These are phyloP conservation scores for Salvelinus namaycush DNA, from an alignment of 2,113 vertebrate genomes.

Conservation along the genomic window DNA sequence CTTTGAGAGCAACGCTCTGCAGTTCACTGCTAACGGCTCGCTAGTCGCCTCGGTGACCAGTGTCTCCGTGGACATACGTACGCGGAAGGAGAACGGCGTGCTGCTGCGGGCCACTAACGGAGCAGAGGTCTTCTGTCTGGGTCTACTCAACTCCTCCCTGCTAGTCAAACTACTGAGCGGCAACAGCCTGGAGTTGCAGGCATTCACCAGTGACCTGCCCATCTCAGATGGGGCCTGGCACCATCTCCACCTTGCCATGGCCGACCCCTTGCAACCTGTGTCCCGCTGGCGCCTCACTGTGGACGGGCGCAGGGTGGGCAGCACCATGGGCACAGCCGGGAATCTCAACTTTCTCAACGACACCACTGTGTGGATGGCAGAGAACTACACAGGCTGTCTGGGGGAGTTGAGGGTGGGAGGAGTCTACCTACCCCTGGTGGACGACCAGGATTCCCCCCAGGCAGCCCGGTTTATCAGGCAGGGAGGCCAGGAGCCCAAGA, in stretches of 20 bases:
- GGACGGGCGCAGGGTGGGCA: conserved; percentile 63
- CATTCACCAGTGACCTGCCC: conserved; percentile 60
- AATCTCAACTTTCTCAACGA: conserved; percentile 82
- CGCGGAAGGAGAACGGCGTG: conserved; percentile 79
- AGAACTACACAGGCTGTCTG: conserved; percentile 90
- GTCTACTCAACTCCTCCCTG: conserved; percentile 81
- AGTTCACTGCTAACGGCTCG: conserved; percentile 75
- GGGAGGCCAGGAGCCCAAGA: conserved; percentile 18
- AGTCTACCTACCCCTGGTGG: conserved; percentile 79
- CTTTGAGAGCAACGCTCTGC: conserved; percentile 74
- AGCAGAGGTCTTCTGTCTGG: conserved; percentile 77
- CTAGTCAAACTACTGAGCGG: conserved; percentile 76
- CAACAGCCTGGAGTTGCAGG: conserved; percentile 68
- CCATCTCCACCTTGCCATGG: conserved; percentile 74
- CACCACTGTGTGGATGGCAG: conserved; percentile 73
- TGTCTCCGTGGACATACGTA: conserved; percentile 82
- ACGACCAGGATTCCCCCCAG: conserved; percentile 58
- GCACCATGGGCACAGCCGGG: conserved; percentile 65
- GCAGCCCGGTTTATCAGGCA: conserved; percentile 70
- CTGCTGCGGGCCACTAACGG: conserved; percentile 72
- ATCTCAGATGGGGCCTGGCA: conserved; percentile 90
- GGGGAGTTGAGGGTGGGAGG: conserved; percentile 83
- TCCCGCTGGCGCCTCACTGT: conserved; percentile 81
- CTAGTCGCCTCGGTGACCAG: conserved; percentile 66
- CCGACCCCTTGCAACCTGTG: conserved; percentile 41